Conservation (phyloP, 2,797 vertebrate species). For the Enoplosus armatus region DNA sequence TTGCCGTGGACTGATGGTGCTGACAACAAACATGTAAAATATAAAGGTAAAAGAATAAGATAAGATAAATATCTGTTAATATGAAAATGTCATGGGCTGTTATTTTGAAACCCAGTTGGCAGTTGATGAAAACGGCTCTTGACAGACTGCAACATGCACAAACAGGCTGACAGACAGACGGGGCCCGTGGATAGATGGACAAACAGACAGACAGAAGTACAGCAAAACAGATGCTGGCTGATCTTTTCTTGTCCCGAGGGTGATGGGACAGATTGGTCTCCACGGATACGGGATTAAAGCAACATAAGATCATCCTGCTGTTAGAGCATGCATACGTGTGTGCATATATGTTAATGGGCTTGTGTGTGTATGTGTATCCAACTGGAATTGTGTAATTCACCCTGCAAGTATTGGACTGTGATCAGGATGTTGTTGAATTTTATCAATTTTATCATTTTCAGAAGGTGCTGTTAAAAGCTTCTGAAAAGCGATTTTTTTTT, state of each 20-base stretch:
- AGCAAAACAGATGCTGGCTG: slow-evolving; percentile 78
- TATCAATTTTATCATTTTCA: no score
- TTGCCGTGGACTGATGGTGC: no score
- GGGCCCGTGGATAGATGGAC: slow-evolving; percentile 39
- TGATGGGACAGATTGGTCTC: slow-evolving; percentile 85
- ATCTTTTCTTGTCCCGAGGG: slow-evolving; percentile 73
- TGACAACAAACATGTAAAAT: no score
- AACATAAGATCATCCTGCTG: slow-evolving; percentile 73
- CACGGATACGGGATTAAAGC: slow-evolving; percentile 86
- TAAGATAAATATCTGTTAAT: no score
- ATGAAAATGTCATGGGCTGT: slow-evolving; percentile 42
- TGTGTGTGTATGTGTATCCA: slow-evolving; percentile 7
- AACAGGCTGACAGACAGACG: slow-evolving; percentile 64
- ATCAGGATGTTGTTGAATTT: no score
- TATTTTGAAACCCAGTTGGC: slow-evolving; percentile 36
- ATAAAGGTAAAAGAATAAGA: no score
- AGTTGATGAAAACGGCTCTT: slow-evolving; percentile 51
- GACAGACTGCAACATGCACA: slow-evolving; percentile 56
- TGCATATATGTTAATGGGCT: neutral
- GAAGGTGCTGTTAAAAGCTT: slow-evolving; percentile 5
- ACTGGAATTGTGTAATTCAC: slow-evolving; percentile 31
- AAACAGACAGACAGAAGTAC: slow-evolving; percentile 57
- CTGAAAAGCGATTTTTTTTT: neutral
- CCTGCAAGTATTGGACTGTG: slow-evolving; percentile 23
- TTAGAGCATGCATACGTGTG: slow-evolving; percentile 33